phyloP scores from a whole-genome alignment of 2,888 invertebrate species.

The Parnassius smintheus region DNA sequence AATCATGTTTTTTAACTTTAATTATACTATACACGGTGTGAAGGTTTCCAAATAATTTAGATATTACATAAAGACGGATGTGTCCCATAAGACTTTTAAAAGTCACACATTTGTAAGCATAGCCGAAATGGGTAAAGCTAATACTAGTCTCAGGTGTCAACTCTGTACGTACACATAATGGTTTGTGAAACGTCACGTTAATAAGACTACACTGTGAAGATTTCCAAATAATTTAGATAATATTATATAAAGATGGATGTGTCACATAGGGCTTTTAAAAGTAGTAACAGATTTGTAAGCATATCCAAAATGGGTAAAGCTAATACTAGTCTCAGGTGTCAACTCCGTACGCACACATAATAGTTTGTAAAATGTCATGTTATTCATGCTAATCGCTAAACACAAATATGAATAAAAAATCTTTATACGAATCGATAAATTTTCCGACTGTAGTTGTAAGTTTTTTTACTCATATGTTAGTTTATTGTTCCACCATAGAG shows the following conservation, averaged over 20 bases:
- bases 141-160: too few species aligned
- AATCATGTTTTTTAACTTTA: too few species aligned
- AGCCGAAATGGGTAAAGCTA: too few species aligned
- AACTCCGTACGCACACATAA: conserved; percentile 20
- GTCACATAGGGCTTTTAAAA: conserved; percentile 13
- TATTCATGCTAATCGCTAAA: conserved; percentile 24
- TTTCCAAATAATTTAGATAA: background rate
- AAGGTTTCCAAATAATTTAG: too few species aligned
- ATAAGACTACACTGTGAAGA: too few species aligned
- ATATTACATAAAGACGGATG: too few species aligned
- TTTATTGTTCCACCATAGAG: background rate
- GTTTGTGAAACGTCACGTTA: conserved; percentile 20
- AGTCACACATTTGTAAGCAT: too few species aligned
- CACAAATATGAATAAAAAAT: conserved; percentile 28
- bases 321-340: conserved; percentile 13
- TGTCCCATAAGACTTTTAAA: too few species aligned
- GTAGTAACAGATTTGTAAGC: conserved; percentile 14
- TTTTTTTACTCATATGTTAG: background rate
- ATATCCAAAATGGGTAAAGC: conserved; percentile 14
- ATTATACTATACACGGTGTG: too few species aligned
- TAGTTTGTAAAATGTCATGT: conserved; percentile 22
- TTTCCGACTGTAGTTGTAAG: conserved; percentile 33
- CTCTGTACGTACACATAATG: too few species aligned
- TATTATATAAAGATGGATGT: conserved; percentile 5
- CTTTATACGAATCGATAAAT: conserved; percentile 25